These are phyloP conservation scores for Ceriagrion tenellum DNA, from an alignment of 2,888 invertebrate genomes.

Conservation along the genomic window DNA sequence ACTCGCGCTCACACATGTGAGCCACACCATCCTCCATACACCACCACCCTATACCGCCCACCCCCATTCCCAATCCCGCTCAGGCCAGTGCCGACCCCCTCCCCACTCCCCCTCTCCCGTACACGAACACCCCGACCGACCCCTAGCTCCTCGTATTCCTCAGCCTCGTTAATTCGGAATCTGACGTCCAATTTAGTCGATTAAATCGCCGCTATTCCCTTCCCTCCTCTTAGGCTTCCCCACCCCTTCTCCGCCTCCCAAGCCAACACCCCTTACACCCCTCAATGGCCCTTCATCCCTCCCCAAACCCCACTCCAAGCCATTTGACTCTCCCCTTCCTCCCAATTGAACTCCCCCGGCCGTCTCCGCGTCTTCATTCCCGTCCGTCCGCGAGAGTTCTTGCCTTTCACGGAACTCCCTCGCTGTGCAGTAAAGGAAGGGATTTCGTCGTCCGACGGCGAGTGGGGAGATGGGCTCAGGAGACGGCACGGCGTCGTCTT, in stretches of 20 bases:
- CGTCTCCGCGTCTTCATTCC: conserved; percentile 4
- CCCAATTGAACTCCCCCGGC: not conserved
- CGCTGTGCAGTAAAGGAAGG: not conserved
- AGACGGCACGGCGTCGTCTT: not conserved
- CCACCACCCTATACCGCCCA: not conserved
- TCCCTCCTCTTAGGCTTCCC: conserved; percentile 9
- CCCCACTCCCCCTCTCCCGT: not conserved
- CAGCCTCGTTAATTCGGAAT: conserved; percentile 72
- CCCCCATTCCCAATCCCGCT: not conserved
- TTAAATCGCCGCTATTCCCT: conserved; percentile 70
- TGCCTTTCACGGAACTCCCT: not conserved
- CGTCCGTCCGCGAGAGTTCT: not conserved
- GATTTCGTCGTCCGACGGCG: not conserved
- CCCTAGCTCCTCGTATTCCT: conserved; percentile 64
- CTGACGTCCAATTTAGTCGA: conserved; percentile 72
- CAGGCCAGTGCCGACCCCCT: not conserved
- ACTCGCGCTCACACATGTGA: not conserved
- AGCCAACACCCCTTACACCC: not conserved
- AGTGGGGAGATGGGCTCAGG: not conserved
- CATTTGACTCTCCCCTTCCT: conserved; percentile 68
- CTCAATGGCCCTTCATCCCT: not conserved
- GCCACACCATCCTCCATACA: not conserved
- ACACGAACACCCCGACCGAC: not conserved
- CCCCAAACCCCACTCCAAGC: conserved; percentile 48
- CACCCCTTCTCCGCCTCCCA: not conserved